Conservation (phyloP, 2,888 invertebrate genomes). For the Deroplatys truncata region DNA sequence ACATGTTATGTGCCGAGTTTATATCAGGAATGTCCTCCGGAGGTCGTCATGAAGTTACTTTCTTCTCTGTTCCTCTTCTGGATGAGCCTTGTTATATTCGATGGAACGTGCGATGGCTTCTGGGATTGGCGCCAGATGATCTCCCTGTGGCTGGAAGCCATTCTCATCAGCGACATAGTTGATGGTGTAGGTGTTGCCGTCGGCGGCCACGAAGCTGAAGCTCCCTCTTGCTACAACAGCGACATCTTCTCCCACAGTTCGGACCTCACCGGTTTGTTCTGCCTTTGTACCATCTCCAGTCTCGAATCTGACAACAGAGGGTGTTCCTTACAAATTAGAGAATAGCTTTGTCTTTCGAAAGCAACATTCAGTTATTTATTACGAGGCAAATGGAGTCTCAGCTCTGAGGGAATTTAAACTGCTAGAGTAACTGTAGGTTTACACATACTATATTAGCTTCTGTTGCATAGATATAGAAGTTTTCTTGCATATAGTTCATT, state of each 20-base stretch:
- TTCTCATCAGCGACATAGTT: conserved; percentile 31
- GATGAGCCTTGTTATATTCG: conserved; percentile 44
- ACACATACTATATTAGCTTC: too few species aligned
- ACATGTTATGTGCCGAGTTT: background rate
- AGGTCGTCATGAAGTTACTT: background rate
- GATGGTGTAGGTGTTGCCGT: conserved; percentile 43
- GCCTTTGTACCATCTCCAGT: conserved; percentile 61
- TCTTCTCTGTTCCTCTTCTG: conserved; percentile 30
- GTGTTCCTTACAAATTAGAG: background rate
- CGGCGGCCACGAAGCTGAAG: conserved; percentile 27
- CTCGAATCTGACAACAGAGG: conserved; percentile 49
- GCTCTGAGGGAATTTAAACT: too few species aligned
- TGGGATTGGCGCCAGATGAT: conserved; percentile 20
- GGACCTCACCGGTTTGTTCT: conserved; percentile 54
- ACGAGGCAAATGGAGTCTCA: too few species aligned
- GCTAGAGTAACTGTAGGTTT: too few species aligned
- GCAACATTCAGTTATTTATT: too few species aligned
- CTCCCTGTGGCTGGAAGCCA: conserved; percentile 31
- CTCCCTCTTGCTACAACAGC: conserved; percentile 37
- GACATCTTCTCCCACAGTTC: conserved; percentile 53
- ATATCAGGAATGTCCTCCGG: background rate
- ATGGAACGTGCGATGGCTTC: conserved; percentile 19
- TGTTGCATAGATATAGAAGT: too few species aligned
- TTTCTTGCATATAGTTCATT: too few species aligned
- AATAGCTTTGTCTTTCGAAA: too few species aligned